Evolutionary conservation across 2,888 invertebrate species (phyloP).

Genomic region (Lydus trimaculatus): DNA sequence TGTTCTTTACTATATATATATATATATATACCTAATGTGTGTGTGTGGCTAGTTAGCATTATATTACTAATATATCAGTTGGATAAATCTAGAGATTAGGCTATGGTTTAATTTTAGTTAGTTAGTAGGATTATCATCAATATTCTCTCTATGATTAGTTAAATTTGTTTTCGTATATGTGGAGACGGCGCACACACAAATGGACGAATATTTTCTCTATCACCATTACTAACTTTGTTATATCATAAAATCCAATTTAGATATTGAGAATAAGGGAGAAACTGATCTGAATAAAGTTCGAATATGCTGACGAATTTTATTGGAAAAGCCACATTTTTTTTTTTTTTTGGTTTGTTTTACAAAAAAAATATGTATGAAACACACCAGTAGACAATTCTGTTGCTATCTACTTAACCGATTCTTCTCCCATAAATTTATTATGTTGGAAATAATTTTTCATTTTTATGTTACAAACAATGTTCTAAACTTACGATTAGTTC

Average conservation of each 20-base stretch:
- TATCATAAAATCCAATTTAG: neutral
- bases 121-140: constrained; percentile 1
- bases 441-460: neutral
- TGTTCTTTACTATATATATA: neutral
- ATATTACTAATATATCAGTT: neutral
- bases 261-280: neutral
- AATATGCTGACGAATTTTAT: neutral
- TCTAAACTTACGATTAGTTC: neutral
- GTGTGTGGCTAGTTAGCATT: neutral
- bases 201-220: neutral
- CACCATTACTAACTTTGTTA: neutral
- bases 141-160: constrained; percentile 4
- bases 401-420: neutral
- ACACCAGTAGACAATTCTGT: neutral
- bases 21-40: no score
- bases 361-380: neutral
- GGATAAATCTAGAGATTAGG: neutral
- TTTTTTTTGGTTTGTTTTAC: neutral
- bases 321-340: neutral
- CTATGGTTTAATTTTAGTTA: neutral
- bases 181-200: neutral
- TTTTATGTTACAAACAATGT: neutral
- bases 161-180: no score
- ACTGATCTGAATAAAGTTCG: neutral
- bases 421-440: neutral